These are phyloP conservation scores for Drosophila lutescens DNA, from an alignment of 2,888 invertebrate genomes.

Conservation along the genomic window DNA sequence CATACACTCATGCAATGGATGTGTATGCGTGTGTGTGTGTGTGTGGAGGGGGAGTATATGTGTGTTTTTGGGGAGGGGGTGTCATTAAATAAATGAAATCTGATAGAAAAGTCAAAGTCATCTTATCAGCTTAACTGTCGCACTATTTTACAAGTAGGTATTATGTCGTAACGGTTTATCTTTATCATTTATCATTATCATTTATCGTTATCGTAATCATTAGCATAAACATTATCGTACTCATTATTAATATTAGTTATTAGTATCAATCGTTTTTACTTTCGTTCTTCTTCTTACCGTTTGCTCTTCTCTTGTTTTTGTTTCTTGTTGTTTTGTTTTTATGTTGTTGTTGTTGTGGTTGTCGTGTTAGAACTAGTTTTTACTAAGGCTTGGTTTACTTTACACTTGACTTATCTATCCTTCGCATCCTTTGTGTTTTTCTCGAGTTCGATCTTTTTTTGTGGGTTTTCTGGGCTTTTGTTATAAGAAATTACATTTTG, in stretches of 20 bases:
- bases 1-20: conserved; percentile 27
- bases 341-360: conserved; percentile 14
- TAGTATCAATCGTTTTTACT: conserved; percentile 44
- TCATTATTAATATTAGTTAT: conserved; percentile 51
- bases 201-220: conserved; percentile 51
- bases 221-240: conserved; percentile 57
- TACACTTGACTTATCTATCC: conserved; percentile 70
- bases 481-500: conserved; percentile 59
- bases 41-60: not conserved
- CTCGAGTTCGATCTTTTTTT: conserved; percentile 33
- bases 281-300: conserved; percentile 22
- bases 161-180: conserved; percentile 64
- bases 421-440: conserved; percentile 28
- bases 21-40: conserved; percentile 12
- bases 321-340: conserved; percentile 4
- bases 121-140: conserved; percentile 44
- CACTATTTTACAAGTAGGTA: conserved; percentile 65
- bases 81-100: conserved; percentile 45
- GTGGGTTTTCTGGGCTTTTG: conserved; percentile 51
- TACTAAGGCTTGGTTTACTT: conserved; percentile 76
- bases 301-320: conserved; percentile 1
- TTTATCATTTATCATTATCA: conserved; percentile 38
- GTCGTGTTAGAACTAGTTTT: conserved; percentile 70
- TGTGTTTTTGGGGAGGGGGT: not conserved
- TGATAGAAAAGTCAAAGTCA: conserved; percentile 45